Base-by-base conservation (phyloP, 2,797 vertebrate species). In the Linurgus olivaceus region DNA sequence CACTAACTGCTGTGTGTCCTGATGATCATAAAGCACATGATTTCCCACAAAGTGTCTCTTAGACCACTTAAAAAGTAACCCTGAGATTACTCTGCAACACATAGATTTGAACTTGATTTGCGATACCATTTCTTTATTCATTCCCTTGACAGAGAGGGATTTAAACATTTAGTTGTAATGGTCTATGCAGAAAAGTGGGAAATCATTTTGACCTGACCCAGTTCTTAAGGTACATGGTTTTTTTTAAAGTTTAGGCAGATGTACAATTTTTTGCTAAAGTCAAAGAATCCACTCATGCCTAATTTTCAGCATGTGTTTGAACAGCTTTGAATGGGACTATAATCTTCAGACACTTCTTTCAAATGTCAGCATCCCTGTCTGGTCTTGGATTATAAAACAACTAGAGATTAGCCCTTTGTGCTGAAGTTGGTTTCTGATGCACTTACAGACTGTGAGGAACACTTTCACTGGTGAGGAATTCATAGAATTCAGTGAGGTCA, bases 1-100 rank as follows among this genome's bases (percentile, higher is more conserved):
- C 80, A 63, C 66, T 96, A 93, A 95, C 51, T 96, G 42, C 88
- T 95, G 54, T 88, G 63, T 51, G 72, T 89, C 58, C 61, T 20
- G 16, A 63, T 45, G 75, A 83, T 94, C 78, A 86, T 79, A 88
- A 86, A 90, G 62, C 74, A 90, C 95, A 88, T 26, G 42, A 35
- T 93, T 96, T 96, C 70, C 93, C 74, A 86, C 8, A 17, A 88
- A 92, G 16, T 29, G 14, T 83, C 14, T 83, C 67, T 92, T 82
- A 91, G 67, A 85, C 40, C 72, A 67, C 75, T 88, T 88, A 37
- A 52, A 86, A 96, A 96, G 40, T 45, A 86, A 86, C 70, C 72
- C 33, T 79, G 72, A 76, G 35, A 77, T 72, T 63, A 38, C 38
- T 86, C 42, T 28, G 28, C 57, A 90, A 47, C 70, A 44, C 45